These are phyloP conservation scores for Eupithecia subfuscata DNA, from an alignment of 2,888 invertebrate genomes.

Conservation along the genomic window DNA sequence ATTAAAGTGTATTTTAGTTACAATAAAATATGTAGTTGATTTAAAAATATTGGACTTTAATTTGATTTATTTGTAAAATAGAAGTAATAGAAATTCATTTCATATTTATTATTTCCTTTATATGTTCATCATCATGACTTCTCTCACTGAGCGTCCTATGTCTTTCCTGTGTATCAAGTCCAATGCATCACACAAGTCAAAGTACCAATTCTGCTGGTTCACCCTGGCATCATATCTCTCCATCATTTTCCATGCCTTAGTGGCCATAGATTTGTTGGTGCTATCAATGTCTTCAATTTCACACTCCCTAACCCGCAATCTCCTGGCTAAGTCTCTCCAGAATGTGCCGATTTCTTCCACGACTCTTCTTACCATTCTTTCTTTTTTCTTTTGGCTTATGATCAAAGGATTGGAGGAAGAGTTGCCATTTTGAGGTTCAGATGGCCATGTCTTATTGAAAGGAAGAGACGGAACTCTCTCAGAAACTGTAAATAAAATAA, in stretches of 20 bases:
- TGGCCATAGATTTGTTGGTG: conserved; percentile 49
- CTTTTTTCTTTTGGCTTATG: conserved; percentile 58
- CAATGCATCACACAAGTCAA: conserved; percentile 68
- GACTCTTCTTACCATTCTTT: conserved; percentile 64
- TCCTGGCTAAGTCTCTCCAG: conserved; percentile 73
- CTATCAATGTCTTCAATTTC: conserved; percentile 69
- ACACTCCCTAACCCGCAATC: conserved; percentile 66
- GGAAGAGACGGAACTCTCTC: conserved; percentile 35
- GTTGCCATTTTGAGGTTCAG: conserved; percentile 43
- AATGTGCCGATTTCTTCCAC: conserved; percentile 66
- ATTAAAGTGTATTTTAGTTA: not conserved
- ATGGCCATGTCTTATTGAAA: conserved; percentile 35
- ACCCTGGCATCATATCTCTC: conserved; percentile 58
- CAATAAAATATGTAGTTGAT: conserved; percentile 6
- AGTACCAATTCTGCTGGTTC: conserved; percentile 72
- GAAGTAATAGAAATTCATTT: not conserved
- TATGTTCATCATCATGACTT: conserved; percentile 72
- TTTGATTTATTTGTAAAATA: not conserved
- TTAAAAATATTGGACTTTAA: not conserved
- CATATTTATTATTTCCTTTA: conserved; percentile 29
- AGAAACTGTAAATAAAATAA: conserved; percentile 21
- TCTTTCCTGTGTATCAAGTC: conserved; percentile 69
- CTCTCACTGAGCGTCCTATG: conserved; percentile 62
- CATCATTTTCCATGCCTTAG: conserved; percentile 64
- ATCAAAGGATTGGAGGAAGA: conserved; percentile 49